Evolutionary conservation across 1,140 invertebrate species (phyloP), one percentile per base, ranked within the genome.

Genomic region (Euura lappo): DNA sequence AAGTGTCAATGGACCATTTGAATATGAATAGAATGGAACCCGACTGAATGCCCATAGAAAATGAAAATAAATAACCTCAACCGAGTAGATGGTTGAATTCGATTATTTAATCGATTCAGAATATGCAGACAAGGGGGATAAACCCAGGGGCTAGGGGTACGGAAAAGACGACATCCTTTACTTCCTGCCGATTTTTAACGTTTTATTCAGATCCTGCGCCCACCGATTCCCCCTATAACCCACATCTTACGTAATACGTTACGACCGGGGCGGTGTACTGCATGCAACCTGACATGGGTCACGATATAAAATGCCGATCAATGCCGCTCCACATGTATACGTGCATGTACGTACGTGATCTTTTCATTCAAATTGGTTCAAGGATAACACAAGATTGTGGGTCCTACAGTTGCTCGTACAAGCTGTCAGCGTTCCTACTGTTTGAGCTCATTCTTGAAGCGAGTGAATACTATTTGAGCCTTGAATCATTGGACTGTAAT

Each of bases 81-180:
- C 77, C 74, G 73, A 80, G 77, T 82, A 86, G 85, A 87, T 86
- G 83, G 79, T 78, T 80, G 81, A 75, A 78, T 86, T 87, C 85
- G 86, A 87, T 87, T 86, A 86, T 86, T 87, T 86, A 86, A 87
- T 87, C 83, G 85, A 86, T 86, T 86, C 82, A 86, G 79, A 87
- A 83, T 86, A 86, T 86, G 84, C 83, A 60, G 51, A 60, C 51
- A 60, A 83, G 78, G 76, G 74, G 80, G 76, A 75, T 75, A 73
- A 77, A 60, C 44, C 28, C 8, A 65, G 75, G 80, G 80, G 51
- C 0, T 3, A 60, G 51, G 51, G 51, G 8, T 11, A 60, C 10
- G 51, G 10, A 60, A 60, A 60, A 60, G 51, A 60, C 51, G 51
- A 60, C 51, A 60, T 80, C 77, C 78, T 82, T 86, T 86, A 85